Conservation (phyloP, 2,888 invertebrate species). For the Stenurella melanura region DNA sequence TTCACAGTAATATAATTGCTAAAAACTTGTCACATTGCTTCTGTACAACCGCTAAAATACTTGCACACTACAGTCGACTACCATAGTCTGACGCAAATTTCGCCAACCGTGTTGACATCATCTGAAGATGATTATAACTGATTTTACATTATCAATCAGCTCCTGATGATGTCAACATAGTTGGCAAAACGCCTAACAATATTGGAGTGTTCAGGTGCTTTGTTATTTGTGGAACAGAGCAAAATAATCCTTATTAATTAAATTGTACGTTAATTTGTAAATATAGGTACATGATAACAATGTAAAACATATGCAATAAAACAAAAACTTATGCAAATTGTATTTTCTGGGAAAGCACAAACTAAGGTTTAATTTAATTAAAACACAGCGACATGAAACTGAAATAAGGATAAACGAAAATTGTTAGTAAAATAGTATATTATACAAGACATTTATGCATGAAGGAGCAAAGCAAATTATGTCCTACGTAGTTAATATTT, state of each 20-base stretch:
- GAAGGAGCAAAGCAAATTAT: conserved; percentile 13
- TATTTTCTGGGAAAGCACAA: not conserved
- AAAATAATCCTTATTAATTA: not conserved
- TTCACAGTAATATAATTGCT: too few relatives aligned
- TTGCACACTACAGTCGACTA: too few relatives aligned
- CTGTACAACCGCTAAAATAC: too few relatives aligned
- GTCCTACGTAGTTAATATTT: conserved; percentile 20
- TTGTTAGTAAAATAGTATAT: not conserved
- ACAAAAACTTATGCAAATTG: not conserved
- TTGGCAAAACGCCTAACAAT: too few relatives aligned
- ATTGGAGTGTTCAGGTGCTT: too few relatives aligned
- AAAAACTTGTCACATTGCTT: too few relatives aligned
- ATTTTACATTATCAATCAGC: too few relatives aligned
- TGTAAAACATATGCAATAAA: too few relatives aligned
- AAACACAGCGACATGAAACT: not conserved
- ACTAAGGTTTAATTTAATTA: not conserved
- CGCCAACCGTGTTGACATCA: too few relatives aligned
- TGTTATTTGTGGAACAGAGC: not conserved
- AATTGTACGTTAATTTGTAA: not conserved
- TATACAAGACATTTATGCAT: conserved; percentile 16
- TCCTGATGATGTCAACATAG: too few relatives aligned
- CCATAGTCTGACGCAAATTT: too few relatives aligned
- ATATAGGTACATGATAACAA: not conserved
- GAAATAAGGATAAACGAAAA: conserved; percentile 4
- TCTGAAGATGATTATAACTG: too few relatives aligned